Base-by-base conservation (phyloP, 2,888 invertebrate genomes). In the Calameuta pallipes region DNA sequence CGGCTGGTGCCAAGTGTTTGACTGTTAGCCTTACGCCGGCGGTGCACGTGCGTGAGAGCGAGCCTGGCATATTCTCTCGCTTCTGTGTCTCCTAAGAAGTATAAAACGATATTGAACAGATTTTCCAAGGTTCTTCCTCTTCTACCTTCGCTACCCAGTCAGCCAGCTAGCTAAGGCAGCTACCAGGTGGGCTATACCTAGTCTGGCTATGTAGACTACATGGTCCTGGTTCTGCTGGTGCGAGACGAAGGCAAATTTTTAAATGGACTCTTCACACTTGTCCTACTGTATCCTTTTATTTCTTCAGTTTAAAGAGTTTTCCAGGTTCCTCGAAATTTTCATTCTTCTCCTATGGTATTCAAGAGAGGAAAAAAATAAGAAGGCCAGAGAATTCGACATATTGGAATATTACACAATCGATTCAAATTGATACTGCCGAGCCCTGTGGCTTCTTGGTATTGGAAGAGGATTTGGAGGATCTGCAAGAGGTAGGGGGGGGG, bases 1-100 rank as follows among this genome's bases (percentile, higher is more conserved):
- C 91, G 89, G 91, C 89, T 91, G 91, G 91, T 90, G 91, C 91
- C 90, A 91, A 91, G 91, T 91, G 91, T 90, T 91, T 90, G 90
- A 91, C 89, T 91, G 90, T 89, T 90, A 90, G 88, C 89, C 89
- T 84, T 23, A 23, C 41, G 41, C 41, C 41, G 23, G 79, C 85
- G 85, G 85, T 88, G 89, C 90, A 90, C 90, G 90, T 90, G 90
- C 89, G 87, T 88, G 87, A 84, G 87, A 70, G 77, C 78, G 70
- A 31, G 3, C 73, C 41, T 41, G 82, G 82, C 83, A 84, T 87
- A 83, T 83, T 83, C 84, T 85, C 78, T 69, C 80, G 78, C 82
- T 82, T 87, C 87, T 86, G 15, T 56, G 41, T 56, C 41, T 6
- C 23, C 87, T 84, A 84, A 85, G 82, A 89, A 89, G 83, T 89